Conservation (phyloP, 2,888 invertebrate species). For the Erebia epiphron region DNA sequence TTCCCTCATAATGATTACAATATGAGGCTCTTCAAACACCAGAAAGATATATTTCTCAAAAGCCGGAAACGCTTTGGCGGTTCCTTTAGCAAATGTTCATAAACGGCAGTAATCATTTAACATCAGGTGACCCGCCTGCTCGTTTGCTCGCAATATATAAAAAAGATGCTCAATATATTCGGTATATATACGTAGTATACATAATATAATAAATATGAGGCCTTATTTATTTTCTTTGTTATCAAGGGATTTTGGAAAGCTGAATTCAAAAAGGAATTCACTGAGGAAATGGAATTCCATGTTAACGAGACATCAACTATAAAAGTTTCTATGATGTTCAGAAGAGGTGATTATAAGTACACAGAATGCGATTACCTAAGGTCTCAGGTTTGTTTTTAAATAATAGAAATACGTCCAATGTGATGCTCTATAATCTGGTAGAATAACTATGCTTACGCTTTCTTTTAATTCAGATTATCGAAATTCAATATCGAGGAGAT, state of each 20-base stretch:
- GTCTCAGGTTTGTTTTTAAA: slow-evolving; percentile 55
- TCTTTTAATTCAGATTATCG: slow-evolving; percentile 81
- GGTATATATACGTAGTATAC: no score
- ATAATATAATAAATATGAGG: no score
- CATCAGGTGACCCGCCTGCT: no score
- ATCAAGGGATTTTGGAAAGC: slow-evolving; percentile 85
- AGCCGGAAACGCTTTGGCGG: no score
- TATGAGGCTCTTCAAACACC: no score
- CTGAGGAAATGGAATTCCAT: slow-evolving; percentile 85
- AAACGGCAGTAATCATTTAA: no score
- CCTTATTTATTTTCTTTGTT: no score
- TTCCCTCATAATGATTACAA: no score
- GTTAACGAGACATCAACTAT: slow-evolving; percentile 76
- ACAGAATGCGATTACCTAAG: slow-evolving; percentile 59
- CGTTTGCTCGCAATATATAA: no score
- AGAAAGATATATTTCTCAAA: no score
- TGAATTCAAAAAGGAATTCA: slow-evolving; percentile 82
- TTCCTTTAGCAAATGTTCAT: no score
- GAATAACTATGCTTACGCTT: not conserved
- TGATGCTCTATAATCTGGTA: not conserved
- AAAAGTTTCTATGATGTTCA: slow-evolving; percentile 87
- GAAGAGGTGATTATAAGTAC: slow-evolving; percentile 69
- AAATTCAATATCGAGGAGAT: slow-evolving; percentile 87
- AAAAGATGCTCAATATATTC: no score
- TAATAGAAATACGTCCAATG: not conserved